Base-by-base conservation (phyloP, 2,888 invertebrate species). In the Yponomeuta cagnagella region DNA sequence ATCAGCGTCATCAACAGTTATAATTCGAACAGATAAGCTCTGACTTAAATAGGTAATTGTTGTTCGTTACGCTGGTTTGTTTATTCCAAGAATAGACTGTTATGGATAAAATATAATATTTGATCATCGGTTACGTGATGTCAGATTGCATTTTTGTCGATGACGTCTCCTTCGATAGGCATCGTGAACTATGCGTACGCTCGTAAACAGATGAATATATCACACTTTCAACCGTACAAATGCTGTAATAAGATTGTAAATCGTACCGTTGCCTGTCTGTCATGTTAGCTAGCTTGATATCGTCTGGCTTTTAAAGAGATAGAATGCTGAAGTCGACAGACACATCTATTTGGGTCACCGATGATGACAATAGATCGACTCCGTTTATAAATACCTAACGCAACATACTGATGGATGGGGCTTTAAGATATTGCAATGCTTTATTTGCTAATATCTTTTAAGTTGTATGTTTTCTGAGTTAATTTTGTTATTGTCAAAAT, bases 331-430 rank as follows among this genome's bases (percentile, higher is more conserved):
- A 48, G 68, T 23, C 68, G 68, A 43, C 69, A 58, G 52, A 69
- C 69, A 58, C 63, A 63, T 78, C 73, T 75, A 83, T 80, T 76
- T 82, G 75, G 82, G 81, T 81, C 83, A 78, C 75, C 73, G 30
- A 15, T 80, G 30, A 15, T 80, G 78, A 83, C 84, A 84, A 84
- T 83, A 78, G 82, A 77, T 74, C 43, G 43, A 48, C 23, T 37
- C 65, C 76, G 79, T 77, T 78, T 77, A 80, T 77, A 81, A 77
- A 78, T 74, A 76, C 52, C 48, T 23, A 65, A 31, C 65, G 65
- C 65, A 65, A 30, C 33, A 65, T n/a, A 31, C 30, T 65, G 65
- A 23, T 65, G 30, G 12, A 12, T 15, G 2, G 23, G 23, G 23
- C 23, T 58, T 58, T 58, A 2, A 58, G 52, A 58, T 58, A 52